These are phyloP conservation scores for Drosophila peninsularis DNA, from an alignment of 2,888 invertebrate species.

Conservation along the genomic window DNA sequence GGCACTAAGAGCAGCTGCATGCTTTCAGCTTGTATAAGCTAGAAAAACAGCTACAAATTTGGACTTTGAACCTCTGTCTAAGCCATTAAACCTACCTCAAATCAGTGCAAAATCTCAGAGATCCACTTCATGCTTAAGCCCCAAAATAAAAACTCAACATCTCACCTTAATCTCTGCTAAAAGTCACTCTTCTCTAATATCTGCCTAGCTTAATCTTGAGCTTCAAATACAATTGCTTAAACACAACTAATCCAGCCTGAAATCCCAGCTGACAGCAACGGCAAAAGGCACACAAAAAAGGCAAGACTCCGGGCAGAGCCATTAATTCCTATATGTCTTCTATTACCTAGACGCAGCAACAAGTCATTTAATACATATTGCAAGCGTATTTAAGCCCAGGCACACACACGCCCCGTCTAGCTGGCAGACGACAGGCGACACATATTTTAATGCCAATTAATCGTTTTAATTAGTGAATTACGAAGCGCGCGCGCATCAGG, in stretches of 20 bases:
- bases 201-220: not conserved
- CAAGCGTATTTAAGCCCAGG: slow-evolving; percentile 15
- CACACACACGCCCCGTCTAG: not conserved
- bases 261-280: not conserved
- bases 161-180: not conserved
- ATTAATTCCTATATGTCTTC: slow-evolving; percentile 30
- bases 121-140: not conserved
- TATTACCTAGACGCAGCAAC: slow-evolving; percentile 41
- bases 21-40: not conserved
- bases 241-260: slow-evolving; percentile 1
- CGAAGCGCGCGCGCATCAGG: slow-evolving; percentile 5
- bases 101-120: not conserved
- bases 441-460: slow-evolving; percentile 52
- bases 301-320: not conserved
- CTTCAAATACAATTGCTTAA: not conserved
- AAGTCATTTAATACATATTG: slow-evolving; percentile 47
- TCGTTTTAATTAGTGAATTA: slow-evolving; percentile 57
- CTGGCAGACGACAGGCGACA: slow-evolving; percentile 9
- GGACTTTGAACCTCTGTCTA: not conserved
- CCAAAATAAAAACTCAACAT: not conserved
- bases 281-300: slow-evolving; percentile 3
- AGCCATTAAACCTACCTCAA: not conserved
- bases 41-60: not conserved
- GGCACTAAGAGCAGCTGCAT: no score
- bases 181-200: not conserved